Conservation (phyloP, 1,140 invertebrate species). For the Drosophila pruinosa region DNA sequence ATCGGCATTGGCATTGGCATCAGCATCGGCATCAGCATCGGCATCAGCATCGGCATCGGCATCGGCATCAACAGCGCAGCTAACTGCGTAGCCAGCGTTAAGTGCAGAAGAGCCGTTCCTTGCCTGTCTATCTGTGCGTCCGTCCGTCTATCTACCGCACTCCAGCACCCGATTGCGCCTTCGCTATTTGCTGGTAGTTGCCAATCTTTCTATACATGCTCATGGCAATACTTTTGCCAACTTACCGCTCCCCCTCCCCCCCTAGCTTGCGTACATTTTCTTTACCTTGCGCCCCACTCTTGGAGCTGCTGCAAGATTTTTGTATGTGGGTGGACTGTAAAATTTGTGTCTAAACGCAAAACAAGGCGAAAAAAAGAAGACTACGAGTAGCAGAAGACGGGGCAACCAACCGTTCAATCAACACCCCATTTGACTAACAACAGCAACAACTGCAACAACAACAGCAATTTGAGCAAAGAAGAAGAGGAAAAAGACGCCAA, state of each 20-base stretch:
- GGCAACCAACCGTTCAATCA: conserved; percentile 72
- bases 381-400: not conserved
- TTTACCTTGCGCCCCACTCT: not conserved
- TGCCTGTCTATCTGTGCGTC: not conserved
- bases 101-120: conserved; percentile 26
- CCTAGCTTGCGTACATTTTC: not conserved
- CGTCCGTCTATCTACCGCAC: not conserved
- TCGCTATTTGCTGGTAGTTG: conserved; percentile 39
- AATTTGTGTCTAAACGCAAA: conserved; percentile 79
- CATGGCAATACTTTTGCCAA: conserved; percentile 66
- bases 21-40: too few species aligned
- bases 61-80: conserved; percentile 8
- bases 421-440: conserved; percentile 78
- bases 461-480: not conserved
- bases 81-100: conserved; percentile 8
- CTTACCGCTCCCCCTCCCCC: conserved; percentile 24
- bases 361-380: conserved; percentile 33
- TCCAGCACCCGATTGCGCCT: not conserved
- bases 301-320: not conserved
- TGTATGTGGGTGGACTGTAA: conserved; percentile 58
- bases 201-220: conserved; percentile 65
- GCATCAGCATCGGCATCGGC: conserved; percentile 40
- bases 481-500: conserved; percentile 12
- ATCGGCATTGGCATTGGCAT: too few species aligned
- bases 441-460: conserved; percentile 32